These are phyloP conservation scores for Oreochromis spilurus DNA, from an alignment of 2,113 vertebrate species.

Conservation along the genomic window DNA sequence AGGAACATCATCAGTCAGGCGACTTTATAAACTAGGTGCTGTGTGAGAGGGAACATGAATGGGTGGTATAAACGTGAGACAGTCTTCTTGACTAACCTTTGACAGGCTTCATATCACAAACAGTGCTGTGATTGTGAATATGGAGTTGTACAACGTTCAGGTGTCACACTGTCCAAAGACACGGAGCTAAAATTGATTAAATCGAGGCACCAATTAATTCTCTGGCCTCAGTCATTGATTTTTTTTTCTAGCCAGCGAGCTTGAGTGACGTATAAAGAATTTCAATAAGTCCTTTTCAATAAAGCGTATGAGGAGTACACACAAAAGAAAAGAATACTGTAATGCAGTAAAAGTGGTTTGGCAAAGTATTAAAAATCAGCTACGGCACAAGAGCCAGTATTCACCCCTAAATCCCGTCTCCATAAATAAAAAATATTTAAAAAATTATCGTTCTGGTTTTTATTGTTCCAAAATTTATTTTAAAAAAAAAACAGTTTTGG, in stretches of 20 bases:
- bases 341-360: neutral
- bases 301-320: rapidly evolving
- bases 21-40: neutral
- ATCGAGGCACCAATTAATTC: neutral
- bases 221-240: neutral
- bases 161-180: neutral
- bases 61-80: neutral
- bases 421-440: neutral
- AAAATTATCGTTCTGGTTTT: neutral
- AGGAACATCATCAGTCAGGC: neutral
- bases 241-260: neutral
- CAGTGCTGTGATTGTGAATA: neutral
- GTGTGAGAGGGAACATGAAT: neutral
- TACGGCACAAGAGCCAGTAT: neutral
- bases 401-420: neutral
- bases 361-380: neutral
- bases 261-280: neutral
- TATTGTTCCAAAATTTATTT: neutral
- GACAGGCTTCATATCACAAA: neutral
- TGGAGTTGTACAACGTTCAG: neutral
- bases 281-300: neutral
- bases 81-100: neutral
- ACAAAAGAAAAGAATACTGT: neutral
- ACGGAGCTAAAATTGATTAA: neutral
- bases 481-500: neutral